phyloP scores from a whole-genome alignment of 2,888 invertebrate species.

The Trilocha varians region DNA sequence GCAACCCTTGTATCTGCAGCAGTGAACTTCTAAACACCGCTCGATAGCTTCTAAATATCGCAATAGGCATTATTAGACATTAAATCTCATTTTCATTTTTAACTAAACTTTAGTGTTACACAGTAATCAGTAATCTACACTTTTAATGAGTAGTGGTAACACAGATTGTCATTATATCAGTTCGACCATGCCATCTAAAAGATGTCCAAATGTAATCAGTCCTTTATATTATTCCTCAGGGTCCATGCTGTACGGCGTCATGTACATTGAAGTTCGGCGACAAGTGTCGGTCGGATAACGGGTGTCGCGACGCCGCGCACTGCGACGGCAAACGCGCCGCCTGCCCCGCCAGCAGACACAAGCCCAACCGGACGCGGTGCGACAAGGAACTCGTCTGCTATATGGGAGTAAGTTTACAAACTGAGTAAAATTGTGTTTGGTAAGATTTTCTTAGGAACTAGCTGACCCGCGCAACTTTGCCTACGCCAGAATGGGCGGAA shows the following conservation, averaged over 20 bases:
- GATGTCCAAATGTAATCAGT: background rate
- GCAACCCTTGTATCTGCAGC: background rate
- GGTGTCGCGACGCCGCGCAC: conserved; percentile 92
- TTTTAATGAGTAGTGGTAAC: too few relatives aligned
- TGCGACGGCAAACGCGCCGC: conserved; percentile 91
- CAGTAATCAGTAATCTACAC: too few relatives aligned
- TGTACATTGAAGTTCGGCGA: conserved; percentile 89
- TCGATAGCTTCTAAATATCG: too few relatives aligned
- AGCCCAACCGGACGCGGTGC: conserved; percentile 95
- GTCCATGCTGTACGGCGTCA: conserved; percentile 94
- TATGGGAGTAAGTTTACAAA: conserved; percentile 84
- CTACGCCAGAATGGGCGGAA: too few relatives aligned
- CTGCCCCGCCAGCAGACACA: conserved; percentile 94
- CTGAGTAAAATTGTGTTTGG: background rate
- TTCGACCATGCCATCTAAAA: too few relatives aligned
- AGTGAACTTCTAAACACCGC: too few relatives aligned
- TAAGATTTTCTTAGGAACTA: too few relatives aligned
- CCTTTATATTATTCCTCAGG: conserved; percentile 69
- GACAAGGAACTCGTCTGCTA: conserved; percentile 98
- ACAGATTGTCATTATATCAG: too few relatives aligned
- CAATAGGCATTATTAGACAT: too few relatives aligned
- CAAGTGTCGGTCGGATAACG: conserved; percentile 94
- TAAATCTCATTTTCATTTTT: too few relatives aligned
- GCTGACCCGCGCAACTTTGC: too few relatives aligned
- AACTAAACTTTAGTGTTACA: too few relatives aligned